Conservation (phyloP, 2,888 invertebrate species). For the Hirudinaria manillensis region DNA sequence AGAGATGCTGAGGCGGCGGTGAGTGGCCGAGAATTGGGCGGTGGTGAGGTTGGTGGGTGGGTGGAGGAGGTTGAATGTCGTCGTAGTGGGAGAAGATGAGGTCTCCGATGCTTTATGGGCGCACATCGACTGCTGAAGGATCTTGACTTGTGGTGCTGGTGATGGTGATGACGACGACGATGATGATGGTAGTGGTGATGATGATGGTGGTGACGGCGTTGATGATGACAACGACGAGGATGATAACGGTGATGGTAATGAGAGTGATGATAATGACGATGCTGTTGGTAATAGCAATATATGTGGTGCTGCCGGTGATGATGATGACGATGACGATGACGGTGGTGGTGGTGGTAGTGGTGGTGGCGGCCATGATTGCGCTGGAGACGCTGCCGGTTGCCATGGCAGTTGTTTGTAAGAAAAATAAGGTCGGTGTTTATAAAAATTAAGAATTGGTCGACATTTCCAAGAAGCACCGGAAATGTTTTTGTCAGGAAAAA, state of each 20-base stretch:
- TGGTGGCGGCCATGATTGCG: constrained; percentile 15
- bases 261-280: constrained; percentile 26
- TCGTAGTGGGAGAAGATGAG: no score
- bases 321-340: constrained; percentile 12
- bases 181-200: constrained; percentile 19
- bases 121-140: no score
- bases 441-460: no score
- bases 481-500: no score
- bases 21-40: no score
- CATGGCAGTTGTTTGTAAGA: not conserved
- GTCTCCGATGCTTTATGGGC: no score
- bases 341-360: constrained; percentile 17
- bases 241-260: constrained; percentile 25
- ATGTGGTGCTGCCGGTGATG: not conserved
- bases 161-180: constrained; percentile 16
- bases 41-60: no score
- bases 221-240: constrained; percentile 23
- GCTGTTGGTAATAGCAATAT: not conserved
- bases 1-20: no score
- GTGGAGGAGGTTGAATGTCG: no score
- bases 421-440: no score
- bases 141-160: constrained; percentile 1
- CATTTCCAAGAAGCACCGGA: no score
- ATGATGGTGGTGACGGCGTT: constrained; percentile 9
- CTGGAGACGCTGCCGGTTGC: not conserved